These are phyloP conservation scores for Fratercula arctica DNA, from an alignment of 2,797 vertebrate species.

Conservation along the genomic window DNA sequence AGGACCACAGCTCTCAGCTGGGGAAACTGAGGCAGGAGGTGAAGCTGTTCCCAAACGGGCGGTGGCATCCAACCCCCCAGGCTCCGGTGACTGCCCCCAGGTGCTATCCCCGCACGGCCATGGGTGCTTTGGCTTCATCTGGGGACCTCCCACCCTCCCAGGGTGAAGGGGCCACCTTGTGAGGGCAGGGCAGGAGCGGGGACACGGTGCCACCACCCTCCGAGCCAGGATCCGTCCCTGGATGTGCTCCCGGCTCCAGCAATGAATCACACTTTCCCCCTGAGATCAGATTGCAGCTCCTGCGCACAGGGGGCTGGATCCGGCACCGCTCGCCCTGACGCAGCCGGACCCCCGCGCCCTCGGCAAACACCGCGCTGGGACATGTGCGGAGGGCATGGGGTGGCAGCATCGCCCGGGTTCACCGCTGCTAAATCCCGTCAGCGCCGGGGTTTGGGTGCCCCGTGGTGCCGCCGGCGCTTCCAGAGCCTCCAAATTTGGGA, in stretches of 20 bases:
- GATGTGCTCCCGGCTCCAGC: fast-evolving
- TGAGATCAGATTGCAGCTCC: neutral
- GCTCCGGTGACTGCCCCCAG: fast-evolving
- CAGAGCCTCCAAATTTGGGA: fast-evolving
- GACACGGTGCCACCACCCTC: neutral
- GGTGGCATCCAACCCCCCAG: fast-evolving
- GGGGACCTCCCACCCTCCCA: fast-evolving
- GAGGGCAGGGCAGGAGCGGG: neutral
- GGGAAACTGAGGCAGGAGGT: neutral
- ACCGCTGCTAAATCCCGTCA: fast-evolving
- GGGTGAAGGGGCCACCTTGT: fast-evolving
- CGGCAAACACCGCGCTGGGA: neutral
- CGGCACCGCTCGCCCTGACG: fast-evolving
- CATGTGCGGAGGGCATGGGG: fast-evolving
- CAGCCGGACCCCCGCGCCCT: neutral
- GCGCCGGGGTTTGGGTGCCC: fast-evolving
- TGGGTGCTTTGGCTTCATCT: fast-evolving
- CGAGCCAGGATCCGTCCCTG: neutral
- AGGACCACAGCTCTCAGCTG: neutral
- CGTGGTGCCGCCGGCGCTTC: fast-evolving
- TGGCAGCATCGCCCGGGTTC: fast-evolving
- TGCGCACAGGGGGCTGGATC: fast-evolving
- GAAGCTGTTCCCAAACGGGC: neutral
- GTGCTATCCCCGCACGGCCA: neutral
- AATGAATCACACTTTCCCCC: neutral